A percentile compares a stretch with the other conserved stretches of the same genome.
Conservation (phyloP, 37 sponge, comb jelly and placozoan genomes). For the Tethya wilhelma region DNA sequence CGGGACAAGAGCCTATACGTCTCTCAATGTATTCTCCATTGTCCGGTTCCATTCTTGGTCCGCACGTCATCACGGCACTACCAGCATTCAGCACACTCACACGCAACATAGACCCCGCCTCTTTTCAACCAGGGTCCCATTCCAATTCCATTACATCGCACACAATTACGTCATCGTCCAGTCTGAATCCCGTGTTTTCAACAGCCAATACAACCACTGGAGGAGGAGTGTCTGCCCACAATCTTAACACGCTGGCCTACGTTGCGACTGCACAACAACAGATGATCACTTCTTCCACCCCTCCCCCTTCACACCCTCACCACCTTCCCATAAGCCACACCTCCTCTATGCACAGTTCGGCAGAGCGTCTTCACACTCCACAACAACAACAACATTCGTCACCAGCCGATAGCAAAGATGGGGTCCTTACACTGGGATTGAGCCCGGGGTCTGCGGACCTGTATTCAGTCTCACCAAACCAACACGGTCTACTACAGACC, state of each 20-base stretch:
- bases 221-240: background rate
- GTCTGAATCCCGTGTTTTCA: background rate
- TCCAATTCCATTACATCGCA: background rate
- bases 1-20: background rate
- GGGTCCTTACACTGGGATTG: too few species aligned
- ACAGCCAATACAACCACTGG: too few species aligned
- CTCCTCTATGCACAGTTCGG: background rate
- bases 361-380: too few species aligned
- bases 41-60: background rate
- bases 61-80: constrained; percentile 17
- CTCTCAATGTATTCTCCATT: constrained; percentile 21
- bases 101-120: background rate
- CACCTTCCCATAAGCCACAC: background rate
- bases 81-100: constrained; percentile 23
- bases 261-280: constrained; percentile 23
- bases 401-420: too few species aligned
- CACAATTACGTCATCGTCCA: background rate
- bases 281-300: background rate
- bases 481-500: too few species aligned
- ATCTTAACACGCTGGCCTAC: constrained; percentile 8
- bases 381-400: too few species aligned
- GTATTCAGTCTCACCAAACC: too few species aligned
- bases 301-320: background rate
- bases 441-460: too few species aligned
- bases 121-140: background rate